These are phyloP conservation scores for Metopia argyrocephala DNA, from an alignment of 2,888 invertebrate species.

Conservation along the genomic window DNA sequence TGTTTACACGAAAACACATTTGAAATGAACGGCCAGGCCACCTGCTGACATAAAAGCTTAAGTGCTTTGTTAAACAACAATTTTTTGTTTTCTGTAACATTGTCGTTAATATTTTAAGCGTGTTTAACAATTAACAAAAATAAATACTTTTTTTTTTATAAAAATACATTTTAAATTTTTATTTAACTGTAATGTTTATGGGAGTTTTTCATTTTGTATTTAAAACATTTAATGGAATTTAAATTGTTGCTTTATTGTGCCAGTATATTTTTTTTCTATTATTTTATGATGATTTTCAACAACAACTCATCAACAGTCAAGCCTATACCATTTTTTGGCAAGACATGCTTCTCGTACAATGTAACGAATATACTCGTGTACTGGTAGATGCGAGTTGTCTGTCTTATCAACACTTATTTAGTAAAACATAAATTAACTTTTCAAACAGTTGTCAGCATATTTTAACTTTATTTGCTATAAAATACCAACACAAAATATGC, in stretches of 20 bases:
- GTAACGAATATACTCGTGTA: too few relatives aligned
- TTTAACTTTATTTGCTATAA: conserved; percentile 57
- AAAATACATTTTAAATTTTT: conserved; percentile 21
- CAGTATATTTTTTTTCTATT: not conserved
- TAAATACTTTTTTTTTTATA: not conserved
- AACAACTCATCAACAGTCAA: conserved; percentile 23
- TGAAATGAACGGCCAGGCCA: not conserved
- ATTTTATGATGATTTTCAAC: conserved; percentile 21
- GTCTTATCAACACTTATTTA: conserved; percentile 49
- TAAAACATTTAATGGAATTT: not conserved
- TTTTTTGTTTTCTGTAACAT: not conserved
- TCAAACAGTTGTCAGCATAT: conserved; percentile 56
- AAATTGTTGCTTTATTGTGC: not conserved
- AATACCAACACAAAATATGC: conserved; percentile 52
- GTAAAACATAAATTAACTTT: conserved; percentile 59
- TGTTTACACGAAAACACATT: not conserved
- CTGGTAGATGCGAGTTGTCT: too few relatives aligned
- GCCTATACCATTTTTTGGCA: not conserved
- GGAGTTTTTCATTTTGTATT: conserved; percentile 8
- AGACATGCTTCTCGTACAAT: too few relatives aligned
- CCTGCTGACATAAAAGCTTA: not conserved
- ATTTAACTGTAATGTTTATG: conserved; percentile 31
- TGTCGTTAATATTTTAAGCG: not conserved
- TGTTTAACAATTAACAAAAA: not conserved
- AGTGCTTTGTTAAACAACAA: not conserved